Evolutionary conservation across 2,888 invertebrate species (phyloP), one percentile per base, ranked within the genome.

Genomic region (Calephelis perditalis): DNA sequence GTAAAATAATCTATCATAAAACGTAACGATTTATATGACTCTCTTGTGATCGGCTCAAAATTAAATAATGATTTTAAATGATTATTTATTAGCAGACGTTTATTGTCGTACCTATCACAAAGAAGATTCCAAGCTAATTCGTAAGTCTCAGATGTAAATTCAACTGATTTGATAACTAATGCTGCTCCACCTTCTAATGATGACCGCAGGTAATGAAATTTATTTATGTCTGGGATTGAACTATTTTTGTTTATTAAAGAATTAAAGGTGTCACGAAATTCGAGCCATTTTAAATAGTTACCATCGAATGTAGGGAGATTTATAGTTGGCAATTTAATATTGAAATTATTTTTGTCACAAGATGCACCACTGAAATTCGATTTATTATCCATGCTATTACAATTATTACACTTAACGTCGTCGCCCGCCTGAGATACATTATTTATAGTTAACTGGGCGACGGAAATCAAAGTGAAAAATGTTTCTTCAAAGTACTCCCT

Each of bases 1-100:
- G 49, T 12, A 9, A 49, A 15, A 49, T 49, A 26, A 26, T 15
- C 63, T 45, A 12, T 56, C 45, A 55, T 63, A 63, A 55, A 9
- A 36, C 62, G 62, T 35, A 67, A 35, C 12, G 58, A 57, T 10
- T 26, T 59, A 4, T 62, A 47, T n/a, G 61, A 57, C 55, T 67
- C 67, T 11, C 44, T 63, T 9, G 10, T 43, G n/a, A 67, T 46
- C 11, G 58, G 37, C 57, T 63, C 63, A 11, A 66, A 60, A 1
- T 54, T 58, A 56, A 66, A 63, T 47, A 67, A 63, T 54, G 52
- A 57, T 36, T 63, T 64, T 2, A 67, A n/a, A 49, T 66, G 67
- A 15, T 67, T 60, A 56, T 67, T 63, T 5, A 67, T 58, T 8
- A 64, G 46, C 11, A 63, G 60, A 11, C 63, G 52, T 9, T 62